A percentile compares a stretch with the other conserved stretches of the same genome.
These are phyloP conservation scores for Himalopsyche kuldschensis DNA, from an alignment of 2,888 invertebrate genomes.

Conservation along the genomic window DNA sequence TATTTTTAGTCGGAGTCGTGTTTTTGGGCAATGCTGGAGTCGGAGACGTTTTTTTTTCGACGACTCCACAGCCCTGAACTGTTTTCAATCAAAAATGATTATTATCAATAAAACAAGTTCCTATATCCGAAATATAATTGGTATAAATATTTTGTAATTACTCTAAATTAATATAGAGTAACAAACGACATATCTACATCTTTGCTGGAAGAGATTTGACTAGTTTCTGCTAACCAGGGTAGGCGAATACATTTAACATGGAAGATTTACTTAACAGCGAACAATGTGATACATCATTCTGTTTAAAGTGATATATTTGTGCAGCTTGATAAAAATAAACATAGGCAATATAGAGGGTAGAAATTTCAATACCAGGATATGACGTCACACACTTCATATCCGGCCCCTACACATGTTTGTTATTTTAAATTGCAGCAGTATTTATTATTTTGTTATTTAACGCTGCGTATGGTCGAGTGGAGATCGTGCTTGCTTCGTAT, in stretches of 20 bases:
- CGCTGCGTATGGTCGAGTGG: not conserved
- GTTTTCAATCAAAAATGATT: too few relatives aligned
- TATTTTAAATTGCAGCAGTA: not conserved
- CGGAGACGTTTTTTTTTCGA: too few relatives aligned
- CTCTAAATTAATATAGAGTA: too few relatives aligned
- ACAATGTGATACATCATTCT: not conserved
- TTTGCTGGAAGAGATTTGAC: too few relatives aligned
- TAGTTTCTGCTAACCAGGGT: too few relatives aligned
- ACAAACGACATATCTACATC: too few relatives aligned
- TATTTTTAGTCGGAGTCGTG: too few relatives aligned
- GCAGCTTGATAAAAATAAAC: not conserved
- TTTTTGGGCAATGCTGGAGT: too few relatives aligned
- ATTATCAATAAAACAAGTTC: too few relatives aligned
- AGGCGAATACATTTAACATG: not conserved
- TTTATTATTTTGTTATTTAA: not conserved
- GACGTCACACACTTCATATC: not conserved
- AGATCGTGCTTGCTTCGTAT: not conserved
- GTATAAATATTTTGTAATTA: too few relatives aligned
- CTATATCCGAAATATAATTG: too few relatives aligned
- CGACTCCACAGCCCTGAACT: too few relatives aligned
- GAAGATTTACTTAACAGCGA: not conserved
- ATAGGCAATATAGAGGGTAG: not conserved
- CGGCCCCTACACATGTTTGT: not conserved
- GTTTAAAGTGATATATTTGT: not conserved
- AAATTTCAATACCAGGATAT: not conserved